Evolutionary conservation across 2,888 invertebrate genomes (phyloP), one percentile per base, ranked within the genome.

Genomic region (Nebria brevicollis): DNA sequence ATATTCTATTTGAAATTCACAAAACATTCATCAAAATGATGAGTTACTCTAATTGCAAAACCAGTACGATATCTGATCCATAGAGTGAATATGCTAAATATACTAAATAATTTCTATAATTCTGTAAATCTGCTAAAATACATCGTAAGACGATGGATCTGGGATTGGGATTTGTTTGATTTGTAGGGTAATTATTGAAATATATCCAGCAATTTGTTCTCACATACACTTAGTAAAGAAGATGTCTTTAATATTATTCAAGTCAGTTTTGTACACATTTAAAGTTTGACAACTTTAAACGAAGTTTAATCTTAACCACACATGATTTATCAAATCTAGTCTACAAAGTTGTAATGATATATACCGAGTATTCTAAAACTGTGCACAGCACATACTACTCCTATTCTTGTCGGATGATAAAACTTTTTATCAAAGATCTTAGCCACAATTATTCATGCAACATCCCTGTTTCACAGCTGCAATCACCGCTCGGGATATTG

Each of bases 391-490:
- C 54, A 66, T 13, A 20, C 20, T 70, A 20, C 70, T 54, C 13
- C 77, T 68, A 68, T 26, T 65, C 66, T 64, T 65, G 68, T 6
- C 26, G 66, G 54, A 54, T 64, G 77, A 77, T 77, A 77, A 77
- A 77, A 77, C 77, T 77, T 77, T 20, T 64, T 77, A 77, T 77
- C 77, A 72, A 11, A 64, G 64, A 77, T 77, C 77, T 70, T 13
- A 70, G 13, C 25, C 70, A 70, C 70, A 70, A 70, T 70, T 70
- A 70, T 70, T 70, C 70, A 70, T 70, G 70, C 70, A 34, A 70
- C 25, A 70, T 70, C 70, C 70, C 26, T 70, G 34, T 15, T 70
- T 70, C 70, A 70, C 70, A 13, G 65, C 2, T 65, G 65, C 65
- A 25, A 68, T 25, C 68, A 68, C 68, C 25, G 68, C 54, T 54